Evolutionary conservation across 92 coral and sea anemone species (phyloP).

Genomic region (Epizoanthus rinbou): DNA sequence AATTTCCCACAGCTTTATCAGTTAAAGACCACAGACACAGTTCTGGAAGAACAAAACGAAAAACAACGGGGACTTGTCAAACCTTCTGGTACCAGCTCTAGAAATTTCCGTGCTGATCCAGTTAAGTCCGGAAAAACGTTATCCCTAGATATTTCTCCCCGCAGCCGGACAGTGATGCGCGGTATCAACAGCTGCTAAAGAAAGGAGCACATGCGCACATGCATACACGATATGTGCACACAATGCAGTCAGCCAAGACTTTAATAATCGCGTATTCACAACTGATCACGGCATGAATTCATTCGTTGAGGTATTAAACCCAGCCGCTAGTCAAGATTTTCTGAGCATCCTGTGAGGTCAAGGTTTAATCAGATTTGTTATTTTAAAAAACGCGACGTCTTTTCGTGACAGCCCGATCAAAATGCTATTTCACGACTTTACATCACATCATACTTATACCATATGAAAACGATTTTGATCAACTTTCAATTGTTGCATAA

Average conservation of each 20-base stretch:
- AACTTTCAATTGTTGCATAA: not conserved
- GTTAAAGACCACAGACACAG: not conserved
- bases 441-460: not conserved
- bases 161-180: not conserved
- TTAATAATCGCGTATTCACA: not conserved
- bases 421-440: not conserved
- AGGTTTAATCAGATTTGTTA: constrained; percentile 4
- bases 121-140: not conserved
- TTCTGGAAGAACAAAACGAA: not conserved
- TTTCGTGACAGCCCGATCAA: not conserved
- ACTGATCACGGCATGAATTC: not conserved
- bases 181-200: no score
- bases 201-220: not conserved
- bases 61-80: not conserved
- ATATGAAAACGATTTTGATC: not conserved
- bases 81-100: not conserved
- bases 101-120: constrained; percentile 6
- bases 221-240: not conserved
- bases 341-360: not conserved
- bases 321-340: not conserved
- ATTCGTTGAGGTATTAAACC: constrained; percentile 6
- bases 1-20: not conserved
- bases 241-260: not conserved
- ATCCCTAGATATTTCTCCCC: not conserved
- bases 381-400: constrained; percentile 3